A percentile compares a stretch with the other conserved stretches of the same genome.
These are phyloP conservation scores for Bedellia somnulentella DNA, from an alignment of 2,888 invertebrate species.

Conservation along the genomic window DNA sequence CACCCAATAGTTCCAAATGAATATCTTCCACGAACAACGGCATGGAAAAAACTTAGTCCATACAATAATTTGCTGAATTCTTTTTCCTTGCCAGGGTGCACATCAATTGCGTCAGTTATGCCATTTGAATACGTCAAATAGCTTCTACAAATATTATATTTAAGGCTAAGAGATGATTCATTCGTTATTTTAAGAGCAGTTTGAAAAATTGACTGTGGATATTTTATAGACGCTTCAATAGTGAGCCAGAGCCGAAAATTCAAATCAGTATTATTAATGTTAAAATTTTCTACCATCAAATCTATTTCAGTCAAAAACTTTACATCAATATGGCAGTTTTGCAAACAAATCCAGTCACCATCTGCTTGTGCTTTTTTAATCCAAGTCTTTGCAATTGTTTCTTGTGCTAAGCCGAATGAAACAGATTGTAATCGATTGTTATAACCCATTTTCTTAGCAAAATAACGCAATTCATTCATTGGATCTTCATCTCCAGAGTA, in stretches of 20 bases:
- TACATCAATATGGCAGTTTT: conserved; percentile 84
- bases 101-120: conserved; percentile 76
- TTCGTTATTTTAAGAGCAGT: conserved; percentile 93
- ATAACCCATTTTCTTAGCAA: conserved; percentile 72
- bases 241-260: conserved; percentile 88
- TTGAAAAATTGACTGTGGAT: conserved; percentile 85
- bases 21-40: conserved; percentile 77
- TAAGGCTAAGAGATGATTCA: conserved; percentile 86
- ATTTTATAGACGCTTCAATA: conserved; percentile 82
- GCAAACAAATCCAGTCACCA: conserved; percentile 82
- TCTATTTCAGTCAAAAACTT: conserved; percentile 80
- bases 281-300: conserved; percentile 73
- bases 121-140: conserved; percentile 86
- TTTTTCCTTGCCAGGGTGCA: conserved; percentile 77
- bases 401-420: conserved; percentile 82
- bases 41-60: conserved; percentile 83
- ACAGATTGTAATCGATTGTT: conserved; percentile 67
- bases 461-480: conserved; percentile 75
- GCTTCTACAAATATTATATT: conserved; percentile 82
- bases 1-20: conserved; percentile 84
- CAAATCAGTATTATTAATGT: conserved; percentile 66
- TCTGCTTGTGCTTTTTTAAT: conserved; percentile 69
- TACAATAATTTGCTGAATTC: conserved; percentile 78
- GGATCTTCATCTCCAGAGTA: conserved; percentile 83
- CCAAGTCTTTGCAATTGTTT: conserved; percentile 69